phyloP scores from a whole-genome alignment of 2,797 vertebrate species.

The Sphenodon punctatus region DNA sequence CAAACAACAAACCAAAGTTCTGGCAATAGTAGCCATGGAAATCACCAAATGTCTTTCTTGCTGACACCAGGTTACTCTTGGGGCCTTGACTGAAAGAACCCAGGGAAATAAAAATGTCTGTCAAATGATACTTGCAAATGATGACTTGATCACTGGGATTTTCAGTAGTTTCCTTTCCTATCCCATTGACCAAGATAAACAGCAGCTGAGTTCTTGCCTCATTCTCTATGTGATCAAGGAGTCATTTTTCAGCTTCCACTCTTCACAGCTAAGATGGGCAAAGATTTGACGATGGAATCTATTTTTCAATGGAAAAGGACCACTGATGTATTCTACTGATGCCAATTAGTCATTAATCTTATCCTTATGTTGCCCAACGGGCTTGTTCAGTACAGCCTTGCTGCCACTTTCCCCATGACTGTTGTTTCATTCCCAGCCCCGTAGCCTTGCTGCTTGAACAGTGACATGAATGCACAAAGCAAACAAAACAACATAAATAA shows the following conservation, averaged over 20 bases:
- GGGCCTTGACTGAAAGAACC: slow-evolving; percentile 16
- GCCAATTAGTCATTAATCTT: not conserved
- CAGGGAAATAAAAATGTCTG: slow-evolving; percentile 26
- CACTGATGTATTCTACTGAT: not conserved
- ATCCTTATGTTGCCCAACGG: not conserved
- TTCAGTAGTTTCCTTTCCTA: not conserved
- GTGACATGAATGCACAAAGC: slow-evolving; percentile 8
- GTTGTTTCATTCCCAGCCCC: not conserved
- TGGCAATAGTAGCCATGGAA: slow-evolving; percentile 32
- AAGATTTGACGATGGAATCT: not conserved
- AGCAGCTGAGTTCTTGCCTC: not conserved
- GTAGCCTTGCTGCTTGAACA: not conserved
- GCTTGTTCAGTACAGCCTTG: not conserved
- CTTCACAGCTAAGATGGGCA: not conserved
- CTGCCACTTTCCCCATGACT: not conserved
- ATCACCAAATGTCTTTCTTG: not conserved
- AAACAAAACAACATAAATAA: slow-evolving; percentile 34
- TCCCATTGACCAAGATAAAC: fast-evolving
- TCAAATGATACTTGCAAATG: slow-evolving; percentile 24
- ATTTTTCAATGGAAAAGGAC: not conserved
- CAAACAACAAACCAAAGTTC: slow-evolving; percentile 39
- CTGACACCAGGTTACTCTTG: not conserved
- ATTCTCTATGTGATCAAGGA: not conserved
- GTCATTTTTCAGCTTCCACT: fast-evolving
- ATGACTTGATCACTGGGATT: fast-evolving